phyloP scores from a whole-genome alignment of 1,140 invertebrate species.

The Drosophila virilis region DNA sequence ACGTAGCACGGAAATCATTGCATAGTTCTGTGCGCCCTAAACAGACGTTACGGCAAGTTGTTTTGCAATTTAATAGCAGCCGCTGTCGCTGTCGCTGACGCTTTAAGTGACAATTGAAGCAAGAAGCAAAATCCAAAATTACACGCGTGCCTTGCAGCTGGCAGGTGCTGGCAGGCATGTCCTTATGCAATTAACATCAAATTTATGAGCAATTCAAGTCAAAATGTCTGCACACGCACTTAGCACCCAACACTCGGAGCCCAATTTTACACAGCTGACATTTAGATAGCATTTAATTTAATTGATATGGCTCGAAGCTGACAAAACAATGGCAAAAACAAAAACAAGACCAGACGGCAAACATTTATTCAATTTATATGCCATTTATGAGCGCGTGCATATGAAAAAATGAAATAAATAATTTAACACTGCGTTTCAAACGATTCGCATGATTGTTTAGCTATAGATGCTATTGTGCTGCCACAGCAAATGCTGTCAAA shows the following conservation, averaged over 20 bases:
- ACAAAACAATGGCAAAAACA: slow-evolving; percentile 15
- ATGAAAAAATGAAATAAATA: slow-evolving; percentile 12
- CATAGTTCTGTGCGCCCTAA: slow-evolving; percentile 28
- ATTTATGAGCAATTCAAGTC: slow-evolving; percentile 68
- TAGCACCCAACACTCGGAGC: slow-evolving; percentile 38
- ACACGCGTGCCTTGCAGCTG: slow-evolving; percentile 7
- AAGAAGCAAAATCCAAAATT: not conserved
- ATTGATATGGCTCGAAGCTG: slow-evolving; percentile 62
- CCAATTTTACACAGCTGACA: slow-evolving; percentile 47
- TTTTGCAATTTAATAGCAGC: slow-evolving; percentile 28
- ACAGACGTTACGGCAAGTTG: not conserved
- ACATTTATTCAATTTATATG: slow-evolving; percentile 7
- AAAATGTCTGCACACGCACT: slow-evolving; percentile 49
- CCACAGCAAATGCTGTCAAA: not conserved
- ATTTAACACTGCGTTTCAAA: slow-evolving; percentile 4
- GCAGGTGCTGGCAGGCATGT: slow-evolving; percentile 25
- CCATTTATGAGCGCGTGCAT: slow-evolving; percentile 6
- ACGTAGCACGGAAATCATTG: slow-evolving; percentile 13
- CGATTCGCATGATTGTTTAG: slow-evolving; percentile 18
- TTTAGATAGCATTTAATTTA: slow-evolving; percentile 54
- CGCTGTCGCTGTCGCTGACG: slow-evolving; percentile 1
- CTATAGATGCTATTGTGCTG: not conserved
- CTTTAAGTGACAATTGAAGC: slow-evolving; percentile 34
- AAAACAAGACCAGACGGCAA: slow-evolving; percentile 14
- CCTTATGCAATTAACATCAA: slow-evolving; percentile 67